Percentiles rank a stretch among this genome's conserved stretches.
These are phyloP conservation scores for Dynastes maya DNA, from an alignment of 2,888 invertebrate species.

Conservation along the genomic window DNA sequence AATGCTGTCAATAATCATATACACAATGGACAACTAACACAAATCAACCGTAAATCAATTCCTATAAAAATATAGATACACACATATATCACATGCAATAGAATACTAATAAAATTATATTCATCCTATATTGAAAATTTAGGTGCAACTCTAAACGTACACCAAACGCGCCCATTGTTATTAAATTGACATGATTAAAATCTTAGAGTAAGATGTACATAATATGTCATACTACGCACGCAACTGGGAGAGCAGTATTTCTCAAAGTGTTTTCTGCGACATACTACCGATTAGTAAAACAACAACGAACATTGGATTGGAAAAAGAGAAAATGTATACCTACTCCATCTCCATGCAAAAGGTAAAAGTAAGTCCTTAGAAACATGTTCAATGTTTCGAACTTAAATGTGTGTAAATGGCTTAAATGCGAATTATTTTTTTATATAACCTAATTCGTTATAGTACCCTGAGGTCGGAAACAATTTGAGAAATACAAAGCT, in stretches of 20 bases:
- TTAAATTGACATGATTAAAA: slow-evolving; percentile 34
- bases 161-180: neutral
- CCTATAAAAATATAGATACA: slow-evolving; percentile 27
- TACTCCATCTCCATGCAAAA: neutral
- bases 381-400: neutral
- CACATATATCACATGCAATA: slow-evolving; percentile 34
- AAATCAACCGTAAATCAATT: slow-evolving; percentile 10
- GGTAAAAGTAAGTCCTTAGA: neutral
- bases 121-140: slow-evolving; percentile 3
- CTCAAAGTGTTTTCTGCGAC: neutral
- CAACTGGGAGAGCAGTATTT: neutral
- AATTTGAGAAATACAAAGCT: neutral
- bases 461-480: neutral
- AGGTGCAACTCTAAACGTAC: neutral
- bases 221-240: neutral
- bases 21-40: slow-evolving; percentile 3
- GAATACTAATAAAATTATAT: slow-evolving; percentile 21
- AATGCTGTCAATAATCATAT: slow-evolving; percentile 4
- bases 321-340: neutral
- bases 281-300: neutral
- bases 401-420: neutral
- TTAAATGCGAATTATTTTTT: neutral
- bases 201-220: slow-evolving; percentile 7
- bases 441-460: neutral
- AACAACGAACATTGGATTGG: neutral